These are phyloP conservation scores for Notiomystis cincta DNA, from an alignment of 2,113 vertebrate genomes.

Conservation along the genomic window DNA sequence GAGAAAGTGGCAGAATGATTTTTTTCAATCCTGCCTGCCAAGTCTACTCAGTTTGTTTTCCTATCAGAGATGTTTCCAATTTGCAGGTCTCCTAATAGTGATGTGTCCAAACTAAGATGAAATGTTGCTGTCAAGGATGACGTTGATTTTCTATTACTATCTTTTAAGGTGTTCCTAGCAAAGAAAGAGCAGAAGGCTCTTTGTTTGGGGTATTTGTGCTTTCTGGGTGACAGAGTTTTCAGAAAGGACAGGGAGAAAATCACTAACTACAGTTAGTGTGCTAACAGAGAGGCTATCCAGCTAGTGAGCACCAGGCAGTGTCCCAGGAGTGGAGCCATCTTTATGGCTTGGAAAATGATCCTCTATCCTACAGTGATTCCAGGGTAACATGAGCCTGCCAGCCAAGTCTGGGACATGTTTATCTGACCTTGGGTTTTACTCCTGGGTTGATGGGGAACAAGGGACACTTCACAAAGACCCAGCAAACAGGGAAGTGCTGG, in stretches of 20 bases:
- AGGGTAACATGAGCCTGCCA: not conserved
- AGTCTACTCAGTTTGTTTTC: not conserved
- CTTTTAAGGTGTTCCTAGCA: not conserved
- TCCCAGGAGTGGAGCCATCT: not conserved
- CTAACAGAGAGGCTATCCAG: not conserved
- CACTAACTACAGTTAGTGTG: not conserved
- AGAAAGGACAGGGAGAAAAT: not conserved
- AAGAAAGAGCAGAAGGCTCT: not conserved
- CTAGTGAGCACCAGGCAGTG: not conserved
- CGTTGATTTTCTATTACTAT: not conserved
- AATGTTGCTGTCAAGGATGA: not conserved
- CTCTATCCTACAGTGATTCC: not conserved
- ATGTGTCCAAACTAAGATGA: not conserved
- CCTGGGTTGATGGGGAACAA: not conserved
- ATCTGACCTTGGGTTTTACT: not conserved
- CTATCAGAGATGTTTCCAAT: not conserved
- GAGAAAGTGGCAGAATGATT: not conserved
- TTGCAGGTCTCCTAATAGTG: not conserved
- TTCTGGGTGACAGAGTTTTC: not conserved
- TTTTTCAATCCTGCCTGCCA: not conserved
- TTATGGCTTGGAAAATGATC: not conserved
- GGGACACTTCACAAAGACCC: not conserved
- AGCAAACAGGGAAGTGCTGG: not conserved
- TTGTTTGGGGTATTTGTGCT: accelerated
- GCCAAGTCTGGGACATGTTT: not conserved